Base-by-base conservation (phyloP, 2,888 invertebrate genomes). In the Epinotia brunnichana region DNA sequence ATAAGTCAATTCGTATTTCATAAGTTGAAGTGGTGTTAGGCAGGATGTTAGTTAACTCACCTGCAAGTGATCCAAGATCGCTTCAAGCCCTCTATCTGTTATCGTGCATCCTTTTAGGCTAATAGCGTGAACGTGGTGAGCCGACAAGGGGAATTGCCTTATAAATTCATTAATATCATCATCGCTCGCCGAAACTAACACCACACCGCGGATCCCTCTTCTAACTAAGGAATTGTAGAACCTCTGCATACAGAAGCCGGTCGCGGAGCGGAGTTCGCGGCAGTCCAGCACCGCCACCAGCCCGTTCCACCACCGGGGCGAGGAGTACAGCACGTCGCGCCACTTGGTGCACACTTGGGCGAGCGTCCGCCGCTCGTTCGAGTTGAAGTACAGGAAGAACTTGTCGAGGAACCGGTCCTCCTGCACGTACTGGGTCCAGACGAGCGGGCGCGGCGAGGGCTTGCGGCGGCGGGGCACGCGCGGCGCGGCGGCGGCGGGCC, bases 101-200 rank as follows among this genome's bases (percentile, higher is more conserved):
- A 98, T 95, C 81, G 98, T 97, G 83, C 97, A 98, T 85, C 98
- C 98, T 82, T 97, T 95, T 80, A 99, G 94, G 82, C 97, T 96
- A 76, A 98, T 94, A 73, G 97, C 97, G 83, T 97, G 96, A 78
- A 98, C 94, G 85, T 97, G 97, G 82, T 97, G 96, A 76, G 96
- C 95, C 67, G 97, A 96, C 79, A 96, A 90, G 4, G 98, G 96
- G 86, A 97, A 98, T 79, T 96, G 96, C 85, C 96, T 96, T 76
- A 97, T 96, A 83, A 98, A 95, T 89, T 98, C 98, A 75, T 96
- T 94, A 67, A 98, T 96, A 89, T 98, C 98, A 83, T 97, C 97
- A 86, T 98, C 98, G 15, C 96, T 95, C 41, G 98, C 98, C 11
- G 97, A 97, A 77, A 97, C 94, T 74, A 98, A 93, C 72, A 96